Evolutionary conservation across 92 coral and sea anemone species (phyloP).

Genomic region (Pocillopora grandis): DNA sequence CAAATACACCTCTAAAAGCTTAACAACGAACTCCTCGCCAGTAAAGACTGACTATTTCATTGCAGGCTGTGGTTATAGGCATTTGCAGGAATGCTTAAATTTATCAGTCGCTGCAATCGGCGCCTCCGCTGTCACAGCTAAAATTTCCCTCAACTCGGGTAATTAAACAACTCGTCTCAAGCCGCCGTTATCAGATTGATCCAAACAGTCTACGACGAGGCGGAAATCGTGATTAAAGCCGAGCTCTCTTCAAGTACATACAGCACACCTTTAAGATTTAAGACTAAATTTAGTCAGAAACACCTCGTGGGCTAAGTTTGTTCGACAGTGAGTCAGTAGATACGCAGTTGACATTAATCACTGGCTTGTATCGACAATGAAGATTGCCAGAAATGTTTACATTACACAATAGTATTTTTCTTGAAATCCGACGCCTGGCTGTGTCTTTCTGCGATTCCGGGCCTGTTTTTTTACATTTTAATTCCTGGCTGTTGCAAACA

Average conservation of each 20-base stretch:
- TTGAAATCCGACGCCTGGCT: constrained; percentile 36
- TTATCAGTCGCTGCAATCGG: constrained; percentile 28
- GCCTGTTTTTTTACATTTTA: background rate
- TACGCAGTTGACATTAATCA: constrained; percentile 18
- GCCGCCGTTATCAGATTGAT: constrained; percentile 45
- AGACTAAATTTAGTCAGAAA: background rate
- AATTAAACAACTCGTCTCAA: constrained; percentile 34
- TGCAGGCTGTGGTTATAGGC: constrained; percentile 1
- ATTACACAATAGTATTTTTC: constrained; percentile 15
- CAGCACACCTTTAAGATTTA: constrained; percentile 7
- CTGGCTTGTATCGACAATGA: background rate
- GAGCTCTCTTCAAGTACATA: background rate
- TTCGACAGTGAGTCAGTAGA: background rate
- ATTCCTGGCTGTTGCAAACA: constrained; percentile 14
- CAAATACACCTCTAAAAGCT: background rate
- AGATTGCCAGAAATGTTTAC: constrained; percentile 49
- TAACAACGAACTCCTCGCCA: background rate
- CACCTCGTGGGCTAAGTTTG: background rate
- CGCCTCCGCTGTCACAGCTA: constrained; percentile 7
- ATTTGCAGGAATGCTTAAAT: constrained; percentile 13
- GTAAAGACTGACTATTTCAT: background rate
- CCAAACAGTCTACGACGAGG: constrained; percentile 26
- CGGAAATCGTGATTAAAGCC: constrained; percentile 25
- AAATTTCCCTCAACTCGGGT: constrained; percentile 30
- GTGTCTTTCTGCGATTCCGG: background rate